Base-by-base conservation (phyloP, 2,797 vertebrate species). In the Mus caroli region DNA sequence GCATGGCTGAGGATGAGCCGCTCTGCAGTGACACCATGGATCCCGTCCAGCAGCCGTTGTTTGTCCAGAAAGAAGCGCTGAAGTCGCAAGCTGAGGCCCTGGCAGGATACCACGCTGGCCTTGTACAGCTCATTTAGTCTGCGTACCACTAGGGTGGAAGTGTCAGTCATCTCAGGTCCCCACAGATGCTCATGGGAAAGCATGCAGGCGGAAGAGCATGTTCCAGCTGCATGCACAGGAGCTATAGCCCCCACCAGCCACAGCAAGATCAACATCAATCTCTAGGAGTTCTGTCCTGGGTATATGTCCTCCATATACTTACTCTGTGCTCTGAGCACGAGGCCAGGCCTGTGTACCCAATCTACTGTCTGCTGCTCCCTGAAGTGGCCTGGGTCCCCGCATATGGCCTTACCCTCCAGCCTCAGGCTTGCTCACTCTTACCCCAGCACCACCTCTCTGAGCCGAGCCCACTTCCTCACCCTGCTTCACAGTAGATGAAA, bases 111-210 rank as follows among this genome's bases (percentile, higher is more conserved):
- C 26, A 99, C 99, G 2, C 99, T 99, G 95, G 98, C 98, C 98
- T 99, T 99, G 96, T 99, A 99, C 77, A 99, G 98, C 89, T 99
- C 99, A 0, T 99, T 99, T 96, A 99, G 98, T 98, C 99, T 99
- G 96, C 98, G 99, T 92, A 99, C 99, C 97, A 99, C 99, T 99
- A 43, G 50, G 73, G 34, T 54, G 46, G 54, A 88, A 50, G 46
- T 5, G 13, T 9, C n/a, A 20, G 60, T 50, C 43, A 75, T 31
- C 62, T 92, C n/a, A 46, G 80, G 37, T 4, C 71, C 56, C 75
- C 75, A 76, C 75, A 76, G 40, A 37, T 19, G 22, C 67, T 28
- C 54, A 14, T 0, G n/a, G 14, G 60, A 22, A 40, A 69, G 60
- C 50, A 22, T 31, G 24, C 3, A 11, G 11, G n/a, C 22, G 19